Evolutionary conservation across 2,888 invertebrate species (phyloP).

Genomic region (Mantis religiosa): DNA sequence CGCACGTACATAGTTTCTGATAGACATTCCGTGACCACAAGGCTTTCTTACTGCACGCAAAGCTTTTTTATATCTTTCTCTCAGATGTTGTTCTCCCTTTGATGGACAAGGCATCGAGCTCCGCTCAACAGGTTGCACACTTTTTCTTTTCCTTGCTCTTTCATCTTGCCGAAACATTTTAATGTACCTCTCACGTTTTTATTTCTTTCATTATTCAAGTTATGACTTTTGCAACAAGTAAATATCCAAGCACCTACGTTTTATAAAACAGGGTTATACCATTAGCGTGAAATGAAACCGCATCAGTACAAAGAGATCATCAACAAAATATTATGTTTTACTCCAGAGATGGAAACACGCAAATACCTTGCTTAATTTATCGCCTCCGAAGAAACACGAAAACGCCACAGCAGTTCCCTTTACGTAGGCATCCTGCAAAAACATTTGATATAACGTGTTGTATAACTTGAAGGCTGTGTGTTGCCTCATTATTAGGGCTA

Average conservation of each 20-base stretch:
- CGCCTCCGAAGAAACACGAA: no score
- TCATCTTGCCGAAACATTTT: not conserved
- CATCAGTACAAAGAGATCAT: no score
- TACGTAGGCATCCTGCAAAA: no score
- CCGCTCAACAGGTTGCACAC: not conserved
- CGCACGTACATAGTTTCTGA: no score
- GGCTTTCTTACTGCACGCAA: not conserved
- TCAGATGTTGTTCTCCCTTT: not conserved
- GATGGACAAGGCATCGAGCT: not conserved
- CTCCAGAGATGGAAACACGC: not conserved
- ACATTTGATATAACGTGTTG: no score
- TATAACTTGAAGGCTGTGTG: no score
- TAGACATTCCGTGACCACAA: not conserved
- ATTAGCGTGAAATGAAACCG: not conserved
- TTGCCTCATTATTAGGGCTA: no score
- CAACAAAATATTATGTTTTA: not conserved
- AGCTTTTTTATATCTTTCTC: not conserved
- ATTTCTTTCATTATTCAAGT: not conserved
- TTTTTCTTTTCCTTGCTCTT: not conserved
- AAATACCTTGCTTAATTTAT: not conserved
- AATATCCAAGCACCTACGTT: not conserved
- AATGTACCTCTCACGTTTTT: not conserved
- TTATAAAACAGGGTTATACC: not conserved
- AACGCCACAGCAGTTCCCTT: no score
- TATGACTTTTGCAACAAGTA: not conserved